Evolutionary conservation across 2,797 vertebrate genomes (phyloP), one percentile per base, ranked within the genome.

Genomic region (Notamacropus eugenii): DNA sequence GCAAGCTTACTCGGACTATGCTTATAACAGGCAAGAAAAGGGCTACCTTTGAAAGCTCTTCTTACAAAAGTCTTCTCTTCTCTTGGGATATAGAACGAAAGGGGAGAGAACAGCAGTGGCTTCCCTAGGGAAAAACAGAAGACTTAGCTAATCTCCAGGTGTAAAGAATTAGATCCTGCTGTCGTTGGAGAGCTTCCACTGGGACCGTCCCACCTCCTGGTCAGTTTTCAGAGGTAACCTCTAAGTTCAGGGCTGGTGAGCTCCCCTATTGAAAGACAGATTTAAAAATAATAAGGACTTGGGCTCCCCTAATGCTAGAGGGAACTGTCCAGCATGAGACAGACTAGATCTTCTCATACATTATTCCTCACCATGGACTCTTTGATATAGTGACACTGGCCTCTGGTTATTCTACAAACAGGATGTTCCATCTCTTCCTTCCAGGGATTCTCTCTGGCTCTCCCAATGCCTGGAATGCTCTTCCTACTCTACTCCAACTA

Each of bases 121-220:
- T 94, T 96, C 58, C 96, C 98, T 98, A 95, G 94, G 91, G 97
- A 97, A 95, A 97, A 52, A 97, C 91, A 97, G 34, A 91, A 96
- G 24, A 11, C 96, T 97, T 92, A 95, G 95, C 94, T 31, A 87
- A 87, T 50, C 74, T 87, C 1, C n/a, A 50, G 40, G 5, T 27
- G 46, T 87, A 50, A 87, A 87, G 40, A 87, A 87, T 87, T 87
- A 50, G 40, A 27, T 11, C 40, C 40, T 19, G 22, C 40, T 11
- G 10, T 46, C 74, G 3, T 50, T 27, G 40, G 74, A 46, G 22
- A 46, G 24, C 22, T 87, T 46, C 22, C 40, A 50, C 40, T 28
- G 40, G 40, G 40, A 1, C 24, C 11, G 24, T 46, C 74, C 74
- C 74, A 87, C 24, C 22, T 87, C 74, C 22, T 24, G 74, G 74